Evolutionary conservation across 2,113 vertebrate species (phyloP).

Genomic region (Oncorhynchus clarkii): DNA sequence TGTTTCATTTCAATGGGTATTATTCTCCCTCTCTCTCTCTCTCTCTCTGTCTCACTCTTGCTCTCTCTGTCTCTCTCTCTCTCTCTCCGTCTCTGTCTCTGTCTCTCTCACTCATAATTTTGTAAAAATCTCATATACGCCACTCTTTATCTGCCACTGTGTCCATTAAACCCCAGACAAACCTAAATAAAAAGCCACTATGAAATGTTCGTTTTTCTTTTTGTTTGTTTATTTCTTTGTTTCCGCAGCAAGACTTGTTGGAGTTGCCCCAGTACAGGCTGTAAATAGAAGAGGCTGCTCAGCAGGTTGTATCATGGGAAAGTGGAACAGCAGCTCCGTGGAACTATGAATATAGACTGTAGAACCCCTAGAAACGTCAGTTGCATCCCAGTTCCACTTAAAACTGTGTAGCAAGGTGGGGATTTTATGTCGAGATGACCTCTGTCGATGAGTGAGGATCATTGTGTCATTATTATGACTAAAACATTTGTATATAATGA

Average conservation of each 20-base stretch:
- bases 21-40: no score
- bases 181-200: no score
- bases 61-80: no score
- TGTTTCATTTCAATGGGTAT: no score
- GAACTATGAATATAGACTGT: neutral
- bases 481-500: no score
- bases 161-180: no score
- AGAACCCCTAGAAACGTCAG: neutral
- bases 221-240: neutral
- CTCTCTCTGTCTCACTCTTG: no score
- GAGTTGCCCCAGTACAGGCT: neutral
- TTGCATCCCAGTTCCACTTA: neutral
- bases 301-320: slow-evolving; percentile 7
- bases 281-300: slow-evolving; percentile 4
- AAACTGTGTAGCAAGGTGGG: neutral
- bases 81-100: no score
- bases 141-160: no score
- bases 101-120: no score
- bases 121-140: no score
- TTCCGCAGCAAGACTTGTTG: neutral
- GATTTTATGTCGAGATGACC: neutral
- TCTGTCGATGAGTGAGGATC: neutral
- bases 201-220: neutral
- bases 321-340: neutral
- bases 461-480: neutral